Conservation (phyloP, 2,113 vertebrate species). For the Sporophila hypoxantha region DNA sequence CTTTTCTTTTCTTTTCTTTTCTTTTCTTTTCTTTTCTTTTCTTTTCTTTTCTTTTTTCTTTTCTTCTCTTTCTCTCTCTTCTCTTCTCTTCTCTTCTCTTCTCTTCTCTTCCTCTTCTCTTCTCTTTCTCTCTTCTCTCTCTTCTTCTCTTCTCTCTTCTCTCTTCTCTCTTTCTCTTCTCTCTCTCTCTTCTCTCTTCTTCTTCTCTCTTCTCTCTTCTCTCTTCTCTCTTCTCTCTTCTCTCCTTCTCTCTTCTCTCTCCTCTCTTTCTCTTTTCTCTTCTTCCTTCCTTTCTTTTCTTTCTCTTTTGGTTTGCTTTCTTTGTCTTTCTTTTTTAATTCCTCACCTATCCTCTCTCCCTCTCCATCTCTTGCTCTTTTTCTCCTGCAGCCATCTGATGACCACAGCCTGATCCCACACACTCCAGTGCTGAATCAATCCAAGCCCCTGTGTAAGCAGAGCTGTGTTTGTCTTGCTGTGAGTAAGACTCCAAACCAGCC, state of each 20-base stretch:
- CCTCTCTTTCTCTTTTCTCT: fast-evolving
- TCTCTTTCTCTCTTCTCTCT: too few species aligned
- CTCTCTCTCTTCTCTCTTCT: fast-evolving
- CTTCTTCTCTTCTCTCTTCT: too few species aligned
- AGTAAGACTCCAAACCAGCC: not conserved
- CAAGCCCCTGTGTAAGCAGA: not conserved
- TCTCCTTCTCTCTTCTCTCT: too few species aligned
- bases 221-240: fast-evolving
- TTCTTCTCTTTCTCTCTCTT: too few species aligned
- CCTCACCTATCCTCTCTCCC: not conserved
- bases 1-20: fast-evolving
- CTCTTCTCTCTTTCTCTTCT: too few species aligned
- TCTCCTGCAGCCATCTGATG: not conserved
- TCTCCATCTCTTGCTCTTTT: not conserved
- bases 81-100: too few species aligned
- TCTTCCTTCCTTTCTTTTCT: not conserved
- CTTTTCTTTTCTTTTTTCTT: too few species aligned
- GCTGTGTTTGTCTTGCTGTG: not conserved
- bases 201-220: too few species aligned
- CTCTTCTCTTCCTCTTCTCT: too few species aligned
- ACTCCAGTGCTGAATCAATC: not conserved
- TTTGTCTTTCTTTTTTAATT: not conserved
- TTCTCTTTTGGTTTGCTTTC: not conserved
- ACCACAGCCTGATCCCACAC: not conserved
- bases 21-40: too few species aligned